Evolutionary conservation across 2,888 invertebrate genomes (phyloP).

Genomic region (Toxonevra muliebris): DNA sequence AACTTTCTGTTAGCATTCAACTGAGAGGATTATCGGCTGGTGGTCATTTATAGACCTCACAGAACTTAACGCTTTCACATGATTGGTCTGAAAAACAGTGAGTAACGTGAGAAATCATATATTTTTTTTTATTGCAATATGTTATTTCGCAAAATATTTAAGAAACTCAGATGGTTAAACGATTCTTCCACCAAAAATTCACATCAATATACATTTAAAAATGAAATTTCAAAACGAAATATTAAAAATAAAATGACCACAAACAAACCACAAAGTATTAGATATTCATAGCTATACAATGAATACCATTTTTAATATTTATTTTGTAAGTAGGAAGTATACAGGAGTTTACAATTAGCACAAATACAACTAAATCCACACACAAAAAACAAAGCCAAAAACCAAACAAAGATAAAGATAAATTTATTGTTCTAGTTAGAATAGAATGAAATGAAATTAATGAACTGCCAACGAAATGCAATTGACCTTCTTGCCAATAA

Average conservation of each 20-base stretch:
- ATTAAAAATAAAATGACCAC: not conserved
- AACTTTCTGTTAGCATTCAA: too few relatives aligned
- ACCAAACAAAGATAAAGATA: slow-evolving; percentile 14
- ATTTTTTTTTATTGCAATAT: too few relatives aligned
- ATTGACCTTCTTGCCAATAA: slow-evolving; percentile 55
- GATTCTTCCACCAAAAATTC: too few relatives aligned
- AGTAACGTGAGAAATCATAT: too few relatives aligned
- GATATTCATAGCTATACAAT: not conserved
- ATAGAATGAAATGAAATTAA: slow-evolving; percentile 46
- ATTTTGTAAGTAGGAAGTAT: slow-evolving; percentile 3
- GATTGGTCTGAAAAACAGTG: too few relatives aligned
- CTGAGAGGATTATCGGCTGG: too few relatives aligned
- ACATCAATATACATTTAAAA: too few relatives aligned
- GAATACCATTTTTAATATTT: not conserved
- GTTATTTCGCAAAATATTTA: too few relatives aligned
- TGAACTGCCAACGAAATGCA: slow-evolving; percentile 58
- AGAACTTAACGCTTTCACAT: too few relatives aligned
- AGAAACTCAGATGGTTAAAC: too few relatives aligned
- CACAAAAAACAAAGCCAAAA: not conserved
- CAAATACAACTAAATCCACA: not conserved
- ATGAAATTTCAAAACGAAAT: not conserved
- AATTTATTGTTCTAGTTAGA: slow-evolving; percentile 26
- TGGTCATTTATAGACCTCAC: too few relatives aligned
- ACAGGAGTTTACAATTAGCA: too few relatives aligned
- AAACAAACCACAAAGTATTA: not conserved